These are phyloP conservation scores for Spodoptera picta DNA, from an alignment of 2,888 invertebrate genomes.

Conservation along the genomic window DNA sequence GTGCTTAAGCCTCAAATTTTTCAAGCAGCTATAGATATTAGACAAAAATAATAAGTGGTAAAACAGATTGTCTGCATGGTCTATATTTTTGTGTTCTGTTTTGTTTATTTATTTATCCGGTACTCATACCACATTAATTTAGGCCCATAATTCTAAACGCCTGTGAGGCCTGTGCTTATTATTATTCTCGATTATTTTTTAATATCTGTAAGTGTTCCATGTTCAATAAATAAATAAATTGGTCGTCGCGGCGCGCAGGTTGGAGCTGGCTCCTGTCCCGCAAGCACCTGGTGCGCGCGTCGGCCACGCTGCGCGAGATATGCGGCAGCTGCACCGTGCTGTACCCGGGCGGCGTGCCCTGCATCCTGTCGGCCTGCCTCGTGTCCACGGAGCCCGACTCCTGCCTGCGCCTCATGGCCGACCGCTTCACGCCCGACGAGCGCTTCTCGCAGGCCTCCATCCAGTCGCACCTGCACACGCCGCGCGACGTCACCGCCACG, in stretches of 20 bases:
- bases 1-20: no score
- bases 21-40: no score
- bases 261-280: slow-evolving; percentile 98
- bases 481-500: slow-evolving; percentile 98
- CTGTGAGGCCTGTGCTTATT: no score
- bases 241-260: slow-evolving; percentile 75
- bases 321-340: slow-evolving; percentile 96
- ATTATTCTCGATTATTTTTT: no score
- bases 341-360: slow-evolving; percentile 94
- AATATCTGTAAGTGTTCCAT: no score
- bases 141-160: no score
- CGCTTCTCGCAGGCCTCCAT: slow-evolving; percentile 95
- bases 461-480: slow-evolving; percentile 97
- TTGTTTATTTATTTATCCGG: no score
- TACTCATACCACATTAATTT: no score
- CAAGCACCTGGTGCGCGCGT: slow-evolving; percentile 96
- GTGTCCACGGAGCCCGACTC: slow-evolving; percentile 98
- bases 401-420: slow-evolving; percentile 96
- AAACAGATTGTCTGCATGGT: no score
- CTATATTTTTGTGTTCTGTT: no score
- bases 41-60: no score
- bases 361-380: slow-evolving; percentile 98
- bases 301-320: slow-evolving; percentile 95
- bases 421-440: slow-evolving; percentile 98
- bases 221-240: no score